A percentile compares a stretch with the other conserved stretches of the same genome.
Conservation (phyloP, 2,113 vertebrate species). For the Lasiurus borealis region DNA sequence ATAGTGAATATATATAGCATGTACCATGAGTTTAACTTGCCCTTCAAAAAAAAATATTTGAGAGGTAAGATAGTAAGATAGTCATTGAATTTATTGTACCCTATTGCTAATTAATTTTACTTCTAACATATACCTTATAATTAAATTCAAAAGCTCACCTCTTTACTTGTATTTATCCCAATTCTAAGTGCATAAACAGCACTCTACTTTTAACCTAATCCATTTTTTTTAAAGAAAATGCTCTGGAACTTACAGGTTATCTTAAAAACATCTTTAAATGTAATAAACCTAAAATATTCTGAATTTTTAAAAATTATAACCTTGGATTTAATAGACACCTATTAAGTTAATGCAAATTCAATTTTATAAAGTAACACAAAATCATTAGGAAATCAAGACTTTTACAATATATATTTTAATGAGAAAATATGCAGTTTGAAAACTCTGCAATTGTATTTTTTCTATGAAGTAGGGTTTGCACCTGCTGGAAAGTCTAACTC, state of each 20-base stretch:
- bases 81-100: background rate
- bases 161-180: background rate
- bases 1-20: background rate
- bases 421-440: background rate
- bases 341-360: slow-evolving; percentile 60
- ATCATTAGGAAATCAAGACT: slow-evolving; percentile 54
- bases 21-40: background rate
- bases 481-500: background rate
- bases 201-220: background rate
- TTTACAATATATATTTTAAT: slow-evolving; percentile 59
- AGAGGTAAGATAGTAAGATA: background rate
- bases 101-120: slow-evolving; percentile 45
- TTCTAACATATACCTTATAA: slow-evolving; percentile 8
- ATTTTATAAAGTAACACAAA: slow-evolving; percentile 67
- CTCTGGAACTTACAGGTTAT: background rate
- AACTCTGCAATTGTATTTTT: background rate
- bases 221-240: slow-evolving; percentile 42
- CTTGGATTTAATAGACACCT: slow-evolving; percentile 29
- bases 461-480: background rate
- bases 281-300: slow-evolving; percentile 47
- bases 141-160: slow-evolving; percentile 1
- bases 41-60: background rate
- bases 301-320: slow-evolving; percentile 68
- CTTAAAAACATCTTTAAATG: slow-evolving; percentile 52
- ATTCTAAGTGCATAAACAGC: background rate